Percentiles rank a stretch among this genome's conserved stretches.
Conservation (phyloP, 2,113 vertebrate genomes). For the Mola mola region DNA sequence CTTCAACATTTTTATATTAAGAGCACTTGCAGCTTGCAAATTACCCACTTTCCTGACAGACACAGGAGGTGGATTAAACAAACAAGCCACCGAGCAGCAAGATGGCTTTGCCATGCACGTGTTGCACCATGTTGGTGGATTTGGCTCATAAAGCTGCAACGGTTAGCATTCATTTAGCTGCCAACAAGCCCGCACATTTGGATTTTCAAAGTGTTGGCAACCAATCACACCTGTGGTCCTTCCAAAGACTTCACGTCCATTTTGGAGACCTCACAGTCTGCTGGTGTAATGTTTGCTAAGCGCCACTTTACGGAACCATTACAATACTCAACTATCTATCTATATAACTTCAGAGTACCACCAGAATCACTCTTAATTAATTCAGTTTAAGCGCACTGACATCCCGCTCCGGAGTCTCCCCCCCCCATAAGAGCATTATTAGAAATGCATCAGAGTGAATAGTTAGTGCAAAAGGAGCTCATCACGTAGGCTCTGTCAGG, state of each 20-base stretch:
- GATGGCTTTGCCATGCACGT: conserved; percentile 9
- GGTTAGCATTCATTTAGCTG: neutral
- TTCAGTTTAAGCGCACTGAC: conserved; percentile 27
- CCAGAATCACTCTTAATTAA: conserved; percentile 46
- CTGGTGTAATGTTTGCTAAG: conserved; percentile 43
- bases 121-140: conserved; percentile 3
- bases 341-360: conserved; percentile 30
- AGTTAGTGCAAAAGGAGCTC: conserved; percentile 13
- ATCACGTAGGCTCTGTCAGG: too few species aligned
- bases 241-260: neutral
- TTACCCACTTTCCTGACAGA: conserved; percentile 67
- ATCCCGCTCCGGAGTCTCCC: conserved; percentile 5
- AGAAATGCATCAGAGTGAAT: conserved; percentile 22
- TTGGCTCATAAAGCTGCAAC: conserved; percentile 6
- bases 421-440: too few species aligned
- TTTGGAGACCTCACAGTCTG: conserved; percentile 15
- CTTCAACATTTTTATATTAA: conserved; percentile 68
- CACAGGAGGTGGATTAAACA: conserved; percentile 67
- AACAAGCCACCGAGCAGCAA: conserved; percentile 50
- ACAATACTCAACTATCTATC: conserved; percentile 20
- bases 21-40: conserved; percentile 64
- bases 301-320: conserved; percentile 54
- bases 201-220: conserved; percentile 11
- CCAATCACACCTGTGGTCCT: neutral
- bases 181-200: neutral